phyloP scores from a whole-genome alignment of 2,888 invertebrate species.

The Gymnosoma rotundatum region DNA sequence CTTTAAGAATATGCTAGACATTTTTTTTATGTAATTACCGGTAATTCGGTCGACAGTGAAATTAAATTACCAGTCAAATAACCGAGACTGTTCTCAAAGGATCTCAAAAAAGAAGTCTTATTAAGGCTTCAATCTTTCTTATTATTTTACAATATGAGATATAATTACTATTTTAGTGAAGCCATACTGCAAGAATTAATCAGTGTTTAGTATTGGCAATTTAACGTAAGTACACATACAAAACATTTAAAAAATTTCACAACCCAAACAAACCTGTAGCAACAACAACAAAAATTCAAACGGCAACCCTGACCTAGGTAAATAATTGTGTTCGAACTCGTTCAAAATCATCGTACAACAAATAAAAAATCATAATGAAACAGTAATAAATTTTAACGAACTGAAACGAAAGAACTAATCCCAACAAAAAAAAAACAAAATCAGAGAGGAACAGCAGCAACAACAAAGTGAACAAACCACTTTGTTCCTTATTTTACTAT shows the following conservation, averaged over 20 bases:
- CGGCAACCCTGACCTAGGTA: conserved; percentile 67
- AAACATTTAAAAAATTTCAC: not conserved
- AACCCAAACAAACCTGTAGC: not conserved
- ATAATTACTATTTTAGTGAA: no score
- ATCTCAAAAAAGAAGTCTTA: no score
- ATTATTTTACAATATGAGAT: no score
- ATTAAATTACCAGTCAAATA: no score
- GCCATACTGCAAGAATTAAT: no score
- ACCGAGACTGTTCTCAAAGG: no score
- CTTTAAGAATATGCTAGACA: no score
- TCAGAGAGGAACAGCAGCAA: conserved; percentile 37
- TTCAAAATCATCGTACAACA: conserved; percentile 41
- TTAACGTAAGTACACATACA: no score
- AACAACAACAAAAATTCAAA: not conserved
- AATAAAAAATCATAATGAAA: conserved; percentile 68
- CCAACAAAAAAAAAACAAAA: conserved; percentile 7
- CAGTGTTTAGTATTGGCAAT: no score
- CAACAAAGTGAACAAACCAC: conserved; percentile 65
- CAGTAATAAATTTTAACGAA: conserved; percentile 70
- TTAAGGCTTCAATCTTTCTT: no score
- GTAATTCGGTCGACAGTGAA: no score
- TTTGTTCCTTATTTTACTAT: conserved; percentile 38
- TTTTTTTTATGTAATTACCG: no score
- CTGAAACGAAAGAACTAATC: conserved; percentile 65
- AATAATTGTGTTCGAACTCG: conserved; percentile 53